phyloP scores from a whole-genome alignment of 2,797 vertebrate species.

The Psittacula echo region DNA sequence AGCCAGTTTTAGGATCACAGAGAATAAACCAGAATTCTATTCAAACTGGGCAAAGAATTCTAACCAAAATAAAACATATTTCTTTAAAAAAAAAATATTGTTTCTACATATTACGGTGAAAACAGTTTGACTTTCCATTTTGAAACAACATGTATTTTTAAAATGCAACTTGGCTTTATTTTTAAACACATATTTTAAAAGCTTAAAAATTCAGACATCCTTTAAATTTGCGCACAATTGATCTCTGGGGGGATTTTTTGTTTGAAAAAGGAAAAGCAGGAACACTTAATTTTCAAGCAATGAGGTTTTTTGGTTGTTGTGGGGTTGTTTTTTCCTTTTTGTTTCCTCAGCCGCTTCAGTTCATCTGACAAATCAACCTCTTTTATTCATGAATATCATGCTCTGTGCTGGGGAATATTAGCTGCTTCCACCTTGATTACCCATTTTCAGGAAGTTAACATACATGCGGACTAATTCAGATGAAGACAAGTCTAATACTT shows the following conservation, averaged over 20 bases:
- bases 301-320: neutral
- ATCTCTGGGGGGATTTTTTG: neutral
- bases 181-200: neutral
- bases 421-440: neutral
- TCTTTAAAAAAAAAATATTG: fast-evolving
- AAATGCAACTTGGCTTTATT: neutral
- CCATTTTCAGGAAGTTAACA: neutral
- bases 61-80: neutral
- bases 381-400: neutral
- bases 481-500: neutral
- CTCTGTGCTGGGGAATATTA: neutral
- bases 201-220: neutral
- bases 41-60: neutral
- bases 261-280: neutral
- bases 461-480: neutral
- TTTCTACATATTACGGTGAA: neutral
- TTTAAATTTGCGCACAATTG: neutral
- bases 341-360: neutral
- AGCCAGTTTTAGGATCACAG: neutral
- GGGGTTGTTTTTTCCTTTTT: neutral
- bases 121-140: neutral
- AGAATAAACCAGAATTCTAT: neutral
- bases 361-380: neutral
- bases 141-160: neutral
- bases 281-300: neutral